Evolutionary conservation across 2,113 vertebrate species (phyloP), one percentile per base, ranked within the genome.

Genomic region (Petaurus breviceps): DNA sequence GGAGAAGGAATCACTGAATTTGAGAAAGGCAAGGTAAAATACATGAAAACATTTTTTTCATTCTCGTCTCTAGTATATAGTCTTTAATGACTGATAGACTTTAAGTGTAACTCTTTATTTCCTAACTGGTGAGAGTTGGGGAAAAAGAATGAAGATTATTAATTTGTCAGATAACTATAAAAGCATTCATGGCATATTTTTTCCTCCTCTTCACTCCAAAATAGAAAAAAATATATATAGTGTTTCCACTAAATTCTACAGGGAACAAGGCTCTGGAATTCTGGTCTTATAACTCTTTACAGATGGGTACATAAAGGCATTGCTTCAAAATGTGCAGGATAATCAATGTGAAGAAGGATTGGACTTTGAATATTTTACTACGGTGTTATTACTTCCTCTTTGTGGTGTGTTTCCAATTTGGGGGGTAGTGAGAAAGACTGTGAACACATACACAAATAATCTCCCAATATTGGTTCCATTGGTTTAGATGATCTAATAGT

Each of bases 321-420:
- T 98, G 97, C 95, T 98, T 98, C 93, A 98, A 97, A 99, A 98
- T 98, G 91, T 97, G 97, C 97, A 97, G 98, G 97, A 98, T 98
- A 98, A 98, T 98, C 96, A 98, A 93, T 91, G 93, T 95, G 96
- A 98, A 97, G 97, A 98, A 98, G 98, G 98, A 97, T 98, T 98
- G 95, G 94, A 94, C 97, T 98, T 98, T 98, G 97, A 98, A 95
- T 98, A 97, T 97, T 98, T 97, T 95, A 96, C 96, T 98, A 92
- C 94, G 90, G 25, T 97, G 96, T 98, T 98, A 98, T 98, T 98
- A 96, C 97, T 98, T 98, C 97, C 97, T 98, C 91, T 97, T 0
- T 90, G 77, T 96, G 94, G 95, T 98, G 43, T 98, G 98, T 98
- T 98, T 99, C 96, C 95, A 98, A 98, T 98, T 98, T 94, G 43